Evolutionary conservation across 2,797 vertebrate genomes (phyloP), one percentile per base, ranked within the genome.

Genomic region (Enteromius viviparus): DNA sequence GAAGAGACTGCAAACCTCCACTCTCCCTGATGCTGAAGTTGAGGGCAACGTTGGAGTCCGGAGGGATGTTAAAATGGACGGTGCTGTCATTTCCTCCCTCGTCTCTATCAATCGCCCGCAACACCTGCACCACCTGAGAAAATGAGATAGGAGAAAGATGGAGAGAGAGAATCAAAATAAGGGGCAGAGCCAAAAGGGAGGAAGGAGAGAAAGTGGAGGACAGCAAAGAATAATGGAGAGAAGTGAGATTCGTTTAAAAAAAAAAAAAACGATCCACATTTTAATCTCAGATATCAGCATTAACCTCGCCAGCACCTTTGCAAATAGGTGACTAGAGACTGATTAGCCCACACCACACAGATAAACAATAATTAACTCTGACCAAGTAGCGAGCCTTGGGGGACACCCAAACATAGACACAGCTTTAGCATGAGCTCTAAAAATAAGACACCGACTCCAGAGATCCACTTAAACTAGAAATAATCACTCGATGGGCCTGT

Each of bases 1-100:
- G 68, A n/a, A 76, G 72, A 87, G 87, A 91, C 87, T 87, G 81
- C 94, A 87, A 86, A 97, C 97, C 96, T 88, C 92, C 94, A 75
- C 96, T 97, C 89, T 97, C 97, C 89, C 91, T 93, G 87, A 97
- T 88, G 81, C 94, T 96, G 92, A 97, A 95, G 92, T 98, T 97
- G 87, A 95, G 94, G 84, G 95, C 93, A 37, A 90, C 80, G 0
- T 90, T 89, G 90, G 95, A 94, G 85, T 95, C 96, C 7, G 92
- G 89, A 23, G 95, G 95, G 89, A 96, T 96, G 91, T 95, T 96
- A 90, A 97, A 96, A 91, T 96, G 96, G 90, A 97, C 94, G 0
- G 92, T 91, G 91, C 95, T 97, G 89, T 95, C 94, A 86, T 96
- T 96, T 78, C 96, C 96, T 10, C 91, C 94, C 87, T 96, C 95